phyloP scores from a whole-genome alignment of 1,140 invertebrate species.

The Portunus trituberculatus region DNA sequence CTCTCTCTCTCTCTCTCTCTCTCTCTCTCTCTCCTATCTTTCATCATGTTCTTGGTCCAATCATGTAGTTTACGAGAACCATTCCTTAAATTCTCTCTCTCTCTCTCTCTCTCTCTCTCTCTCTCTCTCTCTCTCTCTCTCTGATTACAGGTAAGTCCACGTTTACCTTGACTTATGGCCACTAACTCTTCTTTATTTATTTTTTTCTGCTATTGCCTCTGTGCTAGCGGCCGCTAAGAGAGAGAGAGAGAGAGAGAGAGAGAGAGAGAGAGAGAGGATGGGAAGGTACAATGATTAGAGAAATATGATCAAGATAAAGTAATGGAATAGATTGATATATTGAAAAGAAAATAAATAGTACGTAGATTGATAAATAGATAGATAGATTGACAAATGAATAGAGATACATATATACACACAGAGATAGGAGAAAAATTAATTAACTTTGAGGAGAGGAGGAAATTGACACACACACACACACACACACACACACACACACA shows the following conservation, averaged over 20 bases:
- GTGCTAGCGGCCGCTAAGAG: no score
- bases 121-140: no score
- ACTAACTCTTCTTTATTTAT: slow-evolving; percentile 23
- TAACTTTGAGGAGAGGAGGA: neutral
- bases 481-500: neutral
- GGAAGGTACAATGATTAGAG: neutral
- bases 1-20: neutral
- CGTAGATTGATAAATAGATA: neutral
- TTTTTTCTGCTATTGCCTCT: neutral
- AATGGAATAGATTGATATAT: neutral
- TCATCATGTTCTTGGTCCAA: neutral
- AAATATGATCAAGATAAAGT: neutral
- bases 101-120: no score
- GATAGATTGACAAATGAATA: neutral
- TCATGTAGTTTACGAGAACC: no score
- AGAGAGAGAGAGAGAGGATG: no score
- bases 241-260: no score
- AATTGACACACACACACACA: no score
- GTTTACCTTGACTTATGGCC: neutral
- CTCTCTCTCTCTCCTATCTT: slow-evolving; percentile 5
- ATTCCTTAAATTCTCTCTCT: no score
- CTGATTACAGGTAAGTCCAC: no score
- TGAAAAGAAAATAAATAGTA: neutral
- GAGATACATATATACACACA: neutral
- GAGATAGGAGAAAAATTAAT: neutral